Conservation (phyloP, 2,797 vertebrate species). For the Rachycentron canadum region DNA sequence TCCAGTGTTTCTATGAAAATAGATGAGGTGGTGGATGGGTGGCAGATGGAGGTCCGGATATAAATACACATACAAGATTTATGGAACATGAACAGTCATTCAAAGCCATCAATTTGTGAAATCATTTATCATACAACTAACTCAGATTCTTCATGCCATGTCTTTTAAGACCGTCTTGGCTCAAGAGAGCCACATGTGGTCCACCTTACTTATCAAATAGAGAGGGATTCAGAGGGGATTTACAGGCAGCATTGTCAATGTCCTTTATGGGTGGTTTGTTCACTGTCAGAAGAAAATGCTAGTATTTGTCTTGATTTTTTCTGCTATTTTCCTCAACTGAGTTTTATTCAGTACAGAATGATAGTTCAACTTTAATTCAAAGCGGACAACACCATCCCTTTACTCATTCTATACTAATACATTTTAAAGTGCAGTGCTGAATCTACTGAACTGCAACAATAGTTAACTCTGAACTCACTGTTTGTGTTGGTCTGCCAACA, state of each 20-base stretch:
- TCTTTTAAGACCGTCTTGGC: background rate
- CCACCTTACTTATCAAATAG: background rate
- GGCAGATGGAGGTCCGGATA: background rate
- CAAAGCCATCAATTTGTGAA: background rate
- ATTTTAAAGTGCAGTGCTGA: background rate
- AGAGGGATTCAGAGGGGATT: slow-evolving; percentile 10
- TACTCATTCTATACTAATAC: background rate
- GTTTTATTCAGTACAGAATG: background rate
- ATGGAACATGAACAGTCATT: background rate
- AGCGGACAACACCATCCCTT: slow-evolving; percentile 20
- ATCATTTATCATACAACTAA: background rate
- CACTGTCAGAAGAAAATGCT: slow-evolving; percentile 26
- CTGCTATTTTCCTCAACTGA: background rate
- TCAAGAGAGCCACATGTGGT: slow-evolving; percentile 15
- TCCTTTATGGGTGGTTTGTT: slow-evolving; percentile 31
- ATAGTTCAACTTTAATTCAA: slow-evolving; percentile 35
- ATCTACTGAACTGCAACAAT: slow-evolving; percentile 16
- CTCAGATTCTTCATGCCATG: background rate
- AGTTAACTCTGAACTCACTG: slow-evolving; percentile 14
- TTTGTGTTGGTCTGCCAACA: slow-evolving; percentile 9
- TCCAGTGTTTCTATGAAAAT: background rate
- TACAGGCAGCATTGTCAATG: background rate
- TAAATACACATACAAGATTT: background rate
- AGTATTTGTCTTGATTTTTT: slow-evolving; percentile 21
- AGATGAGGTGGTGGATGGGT: slow-evolving; percentile 11